Evolutionary conservation across 2,797 vertebrate genomes (phyloP).

Genomic region (Pangasius macronema): DNA sequence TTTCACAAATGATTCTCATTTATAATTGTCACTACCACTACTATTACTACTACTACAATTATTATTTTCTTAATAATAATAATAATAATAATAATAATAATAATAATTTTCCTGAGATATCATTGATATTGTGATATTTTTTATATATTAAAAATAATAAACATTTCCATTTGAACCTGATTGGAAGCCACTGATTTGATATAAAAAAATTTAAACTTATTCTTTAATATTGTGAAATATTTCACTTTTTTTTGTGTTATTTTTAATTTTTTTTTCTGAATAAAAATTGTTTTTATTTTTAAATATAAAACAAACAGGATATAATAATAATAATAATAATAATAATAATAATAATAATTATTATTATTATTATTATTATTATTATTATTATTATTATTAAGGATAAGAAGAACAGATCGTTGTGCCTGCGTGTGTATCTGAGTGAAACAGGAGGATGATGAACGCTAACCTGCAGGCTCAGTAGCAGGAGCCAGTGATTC

Average conservation of each 20-base stretch:
- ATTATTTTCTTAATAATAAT: background rate
- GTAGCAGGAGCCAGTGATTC: conserved; percentile 69
- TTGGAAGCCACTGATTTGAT: background rate
- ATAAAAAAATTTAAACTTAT: background rate
- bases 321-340: background rate
- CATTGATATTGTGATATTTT: background rate
- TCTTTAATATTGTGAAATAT: background rate
- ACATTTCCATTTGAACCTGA: background rate
- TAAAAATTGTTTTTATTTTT: background rate
- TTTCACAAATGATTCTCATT: background rate
- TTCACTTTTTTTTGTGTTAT: background rate
- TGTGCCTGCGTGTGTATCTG: background rate
- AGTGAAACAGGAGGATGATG: background rate
- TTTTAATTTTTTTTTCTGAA: background rate
- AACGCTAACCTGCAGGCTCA: conserved; percentile 42
- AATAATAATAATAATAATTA: background rate
- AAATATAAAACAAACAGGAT: too few species aligned
- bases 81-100: conserved; percentile 5
- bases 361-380: conserved; percentile 11
- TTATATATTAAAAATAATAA: background rate
- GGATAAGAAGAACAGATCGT: background rate
- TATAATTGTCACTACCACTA: too few species aligned
- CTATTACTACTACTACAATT: background rate
- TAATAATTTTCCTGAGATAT: background rate
- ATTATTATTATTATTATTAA: background rate